These are phyloP conservation scores for Pimpla rufipes DNA, from an alignment of 2,888 invertebrate species.

Conservation along the genomic window DNA sequence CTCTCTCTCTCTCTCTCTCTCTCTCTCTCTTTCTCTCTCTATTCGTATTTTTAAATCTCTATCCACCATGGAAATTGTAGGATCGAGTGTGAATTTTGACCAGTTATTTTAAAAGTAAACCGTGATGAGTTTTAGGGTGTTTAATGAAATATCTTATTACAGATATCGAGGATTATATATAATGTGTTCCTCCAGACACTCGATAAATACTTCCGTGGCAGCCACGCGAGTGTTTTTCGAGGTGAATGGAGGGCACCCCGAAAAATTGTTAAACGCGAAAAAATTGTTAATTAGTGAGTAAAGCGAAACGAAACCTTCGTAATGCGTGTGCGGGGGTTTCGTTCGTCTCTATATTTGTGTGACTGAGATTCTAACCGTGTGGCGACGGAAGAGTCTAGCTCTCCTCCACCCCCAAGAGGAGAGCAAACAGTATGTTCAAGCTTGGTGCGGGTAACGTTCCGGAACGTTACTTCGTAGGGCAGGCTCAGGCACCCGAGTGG, in stretches of 20 bases:
- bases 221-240: conserved; percentile 23
- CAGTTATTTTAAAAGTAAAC: neutral
- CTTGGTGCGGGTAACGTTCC: too few species aligned
- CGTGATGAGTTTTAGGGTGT: conserved; percentile 3
- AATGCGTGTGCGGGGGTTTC: too few species aligned
- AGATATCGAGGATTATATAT: conserved; percentile 5
- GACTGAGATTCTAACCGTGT: conserved; percentile 9
- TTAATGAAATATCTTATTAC: too few species aligned
- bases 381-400: conserved; percentile 2
- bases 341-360: conserved; percentile 28
- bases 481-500: conserved; percentile 10
- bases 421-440: too few species aligned
- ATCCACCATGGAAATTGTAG: conserved; percentile 21
- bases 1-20: too few species aligned
- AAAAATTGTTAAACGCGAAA: too few species aligned
- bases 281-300: conserved; percentile 28
- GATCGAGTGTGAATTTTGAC: neutral
- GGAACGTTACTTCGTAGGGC: too few species aligned
- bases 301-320: conserved; percentile 1
- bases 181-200: conserved; percentile 21
- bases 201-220: conserved; percentile 13
- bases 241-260: too few species aligned
- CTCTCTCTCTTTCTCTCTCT: too few species aligned
- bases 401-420: conserved; percentile 1
- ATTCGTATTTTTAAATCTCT: neutral